A percentile compares a stretch with the other conserved stretches of the same genome.
These are phyloP conservation scores for Druon quercuslanigerum DNA, from an alignment of 1,140 invertebrate genomes.

Conservation along the genomic window DNA sequence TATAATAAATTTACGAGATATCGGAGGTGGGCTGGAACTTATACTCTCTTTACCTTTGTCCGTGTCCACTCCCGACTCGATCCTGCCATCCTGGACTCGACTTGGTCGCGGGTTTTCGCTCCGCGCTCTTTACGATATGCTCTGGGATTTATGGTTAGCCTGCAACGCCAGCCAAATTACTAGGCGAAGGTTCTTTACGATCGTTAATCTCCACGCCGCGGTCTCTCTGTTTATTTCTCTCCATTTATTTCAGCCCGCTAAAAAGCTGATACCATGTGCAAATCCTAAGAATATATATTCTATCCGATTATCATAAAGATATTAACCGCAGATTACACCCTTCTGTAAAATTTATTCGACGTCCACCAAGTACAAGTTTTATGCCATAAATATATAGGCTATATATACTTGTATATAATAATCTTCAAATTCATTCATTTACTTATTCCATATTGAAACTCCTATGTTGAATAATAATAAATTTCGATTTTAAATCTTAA, in stretches of 20 bases:
- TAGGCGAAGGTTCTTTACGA: conserved; percentile 54
- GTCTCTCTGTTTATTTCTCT: conserved; percentile 38
- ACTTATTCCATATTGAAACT: no score
- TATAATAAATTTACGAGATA: conserved; percentile 51
- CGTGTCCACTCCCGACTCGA: conserved; percentile 33
- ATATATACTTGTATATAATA: no score
- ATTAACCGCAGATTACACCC: background rate
- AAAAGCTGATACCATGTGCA: conserved; percentile 28
- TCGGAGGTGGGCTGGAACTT: conserved; percentile 41
- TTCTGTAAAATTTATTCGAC: no score
- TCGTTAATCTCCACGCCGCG: conserved; percentile 52
- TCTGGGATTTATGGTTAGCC: conserved; percentile 52
- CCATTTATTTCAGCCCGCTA: conserved; percentile 38
- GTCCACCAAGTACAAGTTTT: no score
- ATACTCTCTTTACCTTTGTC: conserved; percentile 33
- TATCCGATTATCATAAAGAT: conserved; percentile 31
- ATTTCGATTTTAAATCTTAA: no score
- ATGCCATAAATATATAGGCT: no score
- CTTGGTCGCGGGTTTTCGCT: conserved; percentile 44
- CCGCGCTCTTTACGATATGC: conserved; percentile 50
- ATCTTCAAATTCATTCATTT: no score
- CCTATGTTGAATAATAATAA: no score
- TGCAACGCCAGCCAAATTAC: conserved; percentile 57
- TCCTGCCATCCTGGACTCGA: conserved; percentile 32
- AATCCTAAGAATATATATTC: conserved; percentile 21